A percentile compares a stretch with the other conserved stretches of the same genome.
Evolutionary conservation across 2,113 vertebrate genomes (phyloP).

Genomic region (Pristiophorus japonicus): DNA sequence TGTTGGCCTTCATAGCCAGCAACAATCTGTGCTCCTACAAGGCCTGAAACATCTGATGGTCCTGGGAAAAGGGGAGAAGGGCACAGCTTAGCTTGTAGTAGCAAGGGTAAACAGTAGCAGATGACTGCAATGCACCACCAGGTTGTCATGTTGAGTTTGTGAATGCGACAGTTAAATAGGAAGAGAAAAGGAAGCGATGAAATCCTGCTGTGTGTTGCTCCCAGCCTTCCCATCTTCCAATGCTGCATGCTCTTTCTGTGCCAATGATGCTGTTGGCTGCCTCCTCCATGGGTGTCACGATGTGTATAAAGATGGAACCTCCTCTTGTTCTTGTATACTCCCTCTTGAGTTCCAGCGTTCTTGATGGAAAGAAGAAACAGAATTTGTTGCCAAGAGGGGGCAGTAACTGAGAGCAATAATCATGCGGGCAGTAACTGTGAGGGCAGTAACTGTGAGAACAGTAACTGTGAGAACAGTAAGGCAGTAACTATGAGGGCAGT

Average conservation of each 20-base stretch:
- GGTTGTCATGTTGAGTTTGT: too few species aligned
- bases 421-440: not conserved
- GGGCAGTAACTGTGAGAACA: not conserved
- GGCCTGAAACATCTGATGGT: not conserved
- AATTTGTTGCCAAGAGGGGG: not conserved
- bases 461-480: not conserved
- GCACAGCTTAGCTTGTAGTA: not conserved
- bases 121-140: too few species aligned
- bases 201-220: not conserved
- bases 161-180: not conserved
- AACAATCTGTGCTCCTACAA: not conserved
- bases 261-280: too few species aligned
- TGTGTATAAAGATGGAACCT: not conserved
- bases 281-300: not conserved
- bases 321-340: not conserved
- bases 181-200: not conserved
- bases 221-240: not conserved
- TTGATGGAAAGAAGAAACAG: not conserved
- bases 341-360: not conserved
- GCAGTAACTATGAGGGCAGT: not conserved
- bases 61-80: not conserved
- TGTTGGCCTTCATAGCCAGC: too few species aligned
- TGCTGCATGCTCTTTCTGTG: not conserved
- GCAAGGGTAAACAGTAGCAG: not conserved
- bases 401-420: not conserved